phyloP scores from a whole-genome alignment of 2,113 vertebrate genomes.

The Rhinoptilus africanus region DNA sequence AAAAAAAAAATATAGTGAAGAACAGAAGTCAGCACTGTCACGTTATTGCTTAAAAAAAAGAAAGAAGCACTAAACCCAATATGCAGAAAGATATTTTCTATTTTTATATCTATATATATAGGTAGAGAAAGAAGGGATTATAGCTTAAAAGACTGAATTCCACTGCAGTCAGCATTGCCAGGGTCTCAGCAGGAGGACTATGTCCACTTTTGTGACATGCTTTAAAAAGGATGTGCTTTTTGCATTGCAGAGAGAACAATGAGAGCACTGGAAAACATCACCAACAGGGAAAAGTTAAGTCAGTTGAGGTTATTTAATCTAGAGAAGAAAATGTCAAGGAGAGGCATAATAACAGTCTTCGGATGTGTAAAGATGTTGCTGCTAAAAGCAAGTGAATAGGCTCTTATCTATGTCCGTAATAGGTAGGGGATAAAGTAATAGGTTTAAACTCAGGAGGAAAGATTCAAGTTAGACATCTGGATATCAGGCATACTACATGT shows the following conservation, averaged over 20 bases:
- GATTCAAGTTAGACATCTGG: conserved; percentile 1
- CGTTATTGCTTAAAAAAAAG: neutral
- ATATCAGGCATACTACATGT: neutral
- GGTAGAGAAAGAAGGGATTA: neutral
- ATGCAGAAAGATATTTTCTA: neutral
- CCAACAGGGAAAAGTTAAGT: neutral
- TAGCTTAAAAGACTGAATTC: neutral
- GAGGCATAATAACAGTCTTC: neutral
- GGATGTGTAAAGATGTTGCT: neutral
- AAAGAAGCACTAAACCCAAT: neutral
- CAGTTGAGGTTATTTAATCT: conserved; percentile 26
- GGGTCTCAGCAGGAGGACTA: neutral
- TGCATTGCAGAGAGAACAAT: neutral
- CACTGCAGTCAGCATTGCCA: neutral
- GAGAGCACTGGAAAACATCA: neutral
- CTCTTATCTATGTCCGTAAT: neutral
- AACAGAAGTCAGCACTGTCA: neutral
- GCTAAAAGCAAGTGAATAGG: conserved; percentile 10
- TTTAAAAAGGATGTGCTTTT: neutral
- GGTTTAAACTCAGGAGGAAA: conserved; percentile 24
- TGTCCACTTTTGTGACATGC: neutral
- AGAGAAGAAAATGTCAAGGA: conserved; percentile 24
- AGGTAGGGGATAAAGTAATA: conserved; percentile 1
- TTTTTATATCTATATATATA: neutral
- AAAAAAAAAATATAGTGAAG: neutral